Evolutionary conservation across 2,797 vertebrate species (phyloP).

Genomic region (Brachyrhaphis roseni): DNA sequence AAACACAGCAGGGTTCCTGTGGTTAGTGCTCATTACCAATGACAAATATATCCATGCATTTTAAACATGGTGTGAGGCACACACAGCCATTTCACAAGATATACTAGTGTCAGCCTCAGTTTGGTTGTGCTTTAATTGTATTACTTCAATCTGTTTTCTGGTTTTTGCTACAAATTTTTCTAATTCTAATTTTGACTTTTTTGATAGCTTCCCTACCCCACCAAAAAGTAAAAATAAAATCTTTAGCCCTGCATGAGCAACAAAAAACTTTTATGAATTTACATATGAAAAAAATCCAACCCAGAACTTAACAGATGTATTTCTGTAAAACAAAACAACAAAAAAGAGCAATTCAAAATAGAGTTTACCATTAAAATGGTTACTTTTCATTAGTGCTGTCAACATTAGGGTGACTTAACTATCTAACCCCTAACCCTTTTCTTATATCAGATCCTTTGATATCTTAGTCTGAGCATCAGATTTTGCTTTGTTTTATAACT

Average conservation of each 20-base stretch:
- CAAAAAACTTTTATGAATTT: neutral
- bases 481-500: neutral
- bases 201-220: neutral
- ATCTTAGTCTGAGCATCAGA: neutral
- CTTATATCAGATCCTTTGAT: neutral
- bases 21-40: conserved; percentile 18
- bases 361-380: neutral
- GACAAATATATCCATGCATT: neutral
- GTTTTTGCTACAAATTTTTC: neutral
- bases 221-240: neutral
- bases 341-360: neutral
- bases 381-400: no score
- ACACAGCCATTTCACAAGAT: neutral
- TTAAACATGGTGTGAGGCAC: neutral
- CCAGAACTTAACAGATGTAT: neutral
- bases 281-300: neutral
- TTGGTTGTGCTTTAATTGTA: neutral
- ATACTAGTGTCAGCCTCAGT: neutral
- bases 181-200: neutral
- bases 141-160: neutral
- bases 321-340: neutral
- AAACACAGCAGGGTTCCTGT: conserved; percentile 1
- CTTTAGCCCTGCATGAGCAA: neutral
- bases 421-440: no score
- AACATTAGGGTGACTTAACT: no score